phyloP scores from a whole-genome alignment of 2,888 invertebrate genomes.

The Hydrotaea diabolus region DNA sequence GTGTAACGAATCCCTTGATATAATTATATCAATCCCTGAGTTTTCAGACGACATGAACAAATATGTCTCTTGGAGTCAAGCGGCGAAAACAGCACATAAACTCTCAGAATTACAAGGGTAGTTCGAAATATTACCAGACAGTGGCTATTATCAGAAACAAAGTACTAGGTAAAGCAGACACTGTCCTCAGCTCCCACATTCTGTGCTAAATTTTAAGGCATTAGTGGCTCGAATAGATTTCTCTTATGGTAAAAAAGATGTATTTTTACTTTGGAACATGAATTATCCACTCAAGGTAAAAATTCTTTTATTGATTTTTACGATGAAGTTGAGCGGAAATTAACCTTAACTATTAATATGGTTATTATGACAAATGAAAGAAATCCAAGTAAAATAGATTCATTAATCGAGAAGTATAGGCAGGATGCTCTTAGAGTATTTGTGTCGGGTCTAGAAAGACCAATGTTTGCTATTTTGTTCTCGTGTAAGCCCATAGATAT shows the following conservation, averaged over 20 bases:
- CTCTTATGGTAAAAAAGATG: constrained; percentile 17
- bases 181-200: not conserved
- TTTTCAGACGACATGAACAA: not conserved
- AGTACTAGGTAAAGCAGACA: constrained; percentile 9
- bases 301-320: constrained; percentile 2
- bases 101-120: constrained; percentile 22
- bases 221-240: not conserved
- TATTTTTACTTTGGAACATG: constrained; percentile 24
- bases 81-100: constrained; percentile 24
- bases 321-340: constrained; percentile 8
- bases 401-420: not conserved
- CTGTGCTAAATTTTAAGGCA: not conserved
- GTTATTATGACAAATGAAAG: constrained; percentile 32
- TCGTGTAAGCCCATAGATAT: constrained; percentile 17
- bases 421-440: constrained; percentile 39
- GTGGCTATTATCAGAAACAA: constrained; percentile 38
- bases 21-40: constrained; percentile 2
- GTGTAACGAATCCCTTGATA: too few species aligned
- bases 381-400: not conserved
- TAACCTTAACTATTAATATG: constrained; percentile 1
- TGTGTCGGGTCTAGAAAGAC: constrained; percentile 24
- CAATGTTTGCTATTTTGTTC: not conserved
- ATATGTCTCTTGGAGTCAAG: constrained; percentile 42
- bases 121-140: constrained; percentile 36
- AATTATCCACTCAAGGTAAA: constrained; percentile 24